Evolutionary conservation across 2,797 vertebrate species (phyloP).

Genomic region (Ceryle rudis): DNA sequence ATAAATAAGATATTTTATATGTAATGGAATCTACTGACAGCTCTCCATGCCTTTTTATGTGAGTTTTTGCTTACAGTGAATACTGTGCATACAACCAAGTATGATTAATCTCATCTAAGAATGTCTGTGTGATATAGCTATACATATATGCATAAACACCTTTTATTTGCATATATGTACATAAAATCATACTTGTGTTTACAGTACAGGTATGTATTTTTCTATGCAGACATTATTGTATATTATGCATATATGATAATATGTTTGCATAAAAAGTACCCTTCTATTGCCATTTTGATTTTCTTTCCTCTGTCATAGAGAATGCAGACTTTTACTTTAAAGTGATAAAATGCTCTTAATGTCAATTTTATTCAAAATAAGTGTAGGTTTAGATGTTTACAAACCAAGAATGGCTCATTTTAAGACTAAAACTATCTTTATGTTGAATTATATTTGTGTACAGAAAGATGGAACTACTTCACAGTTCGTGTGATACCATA

Average conservation of each 20-base stretch:
- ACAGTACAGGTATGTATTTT: background rate
- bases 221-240: background rate
- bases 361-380: background rate
- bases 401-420: background rate
- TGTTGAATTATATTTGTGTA: constrained; percentile 34
- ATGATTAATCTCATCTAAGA: background rate
- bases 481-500: background rate
- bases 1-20: background rate
- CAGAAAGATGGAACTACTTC: constrained; percentile 22
- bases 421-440: background rate
- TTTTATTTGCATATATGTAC: constrained; percentile 30
- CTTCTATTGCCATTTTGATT: background rate
- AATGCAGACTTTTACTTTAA: background rate
- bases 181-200: background rate
- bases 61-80: background rate
- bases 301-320: background rate
- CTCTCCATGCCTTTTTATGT: background rate
- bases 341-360: background rate
- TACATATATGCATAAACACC: background rate
- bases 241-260: background rate
- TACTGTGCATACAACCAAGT: background rate
- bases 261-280: background rate
- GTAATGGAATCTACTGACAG: background rate
- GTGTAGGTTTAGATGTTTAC: background rate
- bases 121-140: background rate